Conservation (phyloP, 2,113 vertebrate species). For the Thymallus thymallus region DNA sequence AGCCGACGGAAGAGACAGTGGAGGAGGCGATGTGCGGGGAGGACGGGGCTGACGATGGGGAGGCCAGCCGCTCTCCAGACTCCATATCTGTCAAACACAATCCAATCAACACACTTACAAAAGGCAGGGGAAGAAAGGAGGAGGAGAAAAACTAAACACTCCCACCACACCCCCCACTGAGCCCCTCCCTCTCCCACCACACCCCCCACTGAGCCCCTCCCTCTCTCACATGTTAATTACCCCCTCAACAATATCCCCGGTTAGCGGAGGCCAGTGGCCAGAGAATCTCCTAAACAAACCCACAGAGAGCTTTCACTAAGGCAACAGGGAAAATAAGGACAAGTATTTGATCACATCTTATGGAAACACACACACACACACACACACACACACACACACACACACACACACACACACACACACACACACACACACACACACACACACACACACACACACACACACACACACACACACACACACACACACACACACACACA, state of each 20-base stretch:
- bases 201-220: slow-evolving; percentile 16
- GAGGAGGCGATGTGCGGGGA: slow-evolving; percentile 71
- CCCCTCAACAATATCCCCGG: slow-evolving; percentile 2
- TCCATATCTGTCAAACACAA: slow-evolving; percentile 85
- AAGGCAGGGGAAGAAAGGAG: slow-evolving; percentile 29
- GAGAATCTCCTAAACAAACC: neutral
- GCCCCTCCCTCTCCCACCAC: neutral
- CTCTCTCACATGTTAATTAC: slow-evolving; percentile 12
- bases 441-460: neutral
- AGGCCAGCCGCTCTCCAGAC: slow-evolving; percentile 83
- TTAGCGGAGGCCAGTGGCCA: neutral
- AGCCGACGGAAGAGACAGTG: slow-evolving; percentile 71
- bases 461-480: neutral
- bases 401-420: neutral
- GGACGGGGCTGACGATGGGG: slow-evolving; percentile 75
- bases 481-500: neutral
- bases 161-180: slow-evolving; percentile 17
- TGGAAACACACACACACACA: neutral
- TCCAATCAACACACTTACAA: slow-evolving; percentile 69
- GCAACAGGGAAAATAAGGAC: neutral
- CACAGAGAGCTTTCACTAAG: neutral
- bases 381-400: neutral
- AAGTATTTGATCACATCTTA: neutral
- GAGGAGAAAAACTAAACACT: neutral
- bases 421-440: neutral